Conservation (phyloP, 2,888 invertebrate genomes). For the Folsomia manolachei region DNA sequence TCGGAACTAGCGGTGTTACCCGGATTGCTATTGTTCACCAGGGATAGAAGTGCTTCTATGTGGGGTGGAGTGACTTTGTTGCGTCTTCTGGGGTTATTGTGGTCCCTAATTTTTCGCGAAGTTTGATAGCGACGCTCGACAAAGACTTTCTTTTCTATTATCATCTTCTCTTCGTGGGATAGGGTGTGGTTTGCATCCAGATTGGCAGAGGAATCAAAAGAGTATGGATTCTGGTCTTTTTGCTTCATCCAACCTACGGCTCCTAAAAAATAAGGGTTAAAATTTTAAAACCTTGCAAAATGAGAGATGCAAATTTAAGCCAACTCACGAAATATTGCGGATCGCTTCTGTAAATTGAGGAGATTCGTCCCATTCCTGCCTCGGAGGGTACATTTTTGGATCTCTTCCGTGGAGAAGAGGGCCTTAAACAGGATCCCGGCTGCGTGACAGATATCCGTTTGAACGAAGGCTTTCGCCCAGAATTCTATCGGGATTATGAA, state of each 20-base stretch:
- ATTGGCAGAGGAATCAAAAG: conserved; percentile 30
- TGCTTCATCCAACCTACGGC: conserved; percentile 40
- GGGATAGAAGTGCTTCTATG: neutral
- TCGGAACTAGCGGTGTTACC: neutral
- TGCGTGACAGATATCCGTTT: conserved; percentile 37
- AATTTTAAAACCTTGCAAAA: neutral
- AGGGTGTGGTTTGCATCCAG: neutral
- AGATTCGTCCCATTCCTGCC: conserved; percentile 37
- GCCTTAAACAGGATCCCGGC: conserved; percentile 37
- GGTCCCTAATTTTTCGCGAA: conserved; percentile 36
- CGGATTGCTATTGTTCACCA: neutral
- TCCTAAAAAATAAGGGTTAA: conserved; percentile 20
- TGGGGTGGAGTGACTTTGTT: too few species aligned
- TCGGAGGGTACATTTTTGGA: conserved; percentile 37
- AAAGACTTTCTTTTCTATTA: conserved; percentile 42
- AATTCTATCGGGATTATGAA: conserved; percentile 31
- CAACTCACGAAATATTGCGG: conserved; percentile 39
- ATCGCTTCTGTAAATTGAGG: conserved; percentile 33
- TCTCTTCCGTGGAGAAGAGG: conserved; percentile 37
- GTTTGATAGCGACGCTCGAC: conserved; percentile 41
- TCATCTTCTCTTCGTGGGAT: conserved; percentile 33
- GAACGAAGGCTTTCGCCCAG: conserved; percentile 41
- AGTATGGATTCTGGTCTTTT: conserved; percentile 39
- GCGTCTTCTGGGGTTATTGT: neutral
- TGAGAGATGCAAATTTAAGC: neutral